Evolutionary conservation across 2,888 invertebrate species (phyloP).

Genomic region (Thymelicus acteon): DNA sequence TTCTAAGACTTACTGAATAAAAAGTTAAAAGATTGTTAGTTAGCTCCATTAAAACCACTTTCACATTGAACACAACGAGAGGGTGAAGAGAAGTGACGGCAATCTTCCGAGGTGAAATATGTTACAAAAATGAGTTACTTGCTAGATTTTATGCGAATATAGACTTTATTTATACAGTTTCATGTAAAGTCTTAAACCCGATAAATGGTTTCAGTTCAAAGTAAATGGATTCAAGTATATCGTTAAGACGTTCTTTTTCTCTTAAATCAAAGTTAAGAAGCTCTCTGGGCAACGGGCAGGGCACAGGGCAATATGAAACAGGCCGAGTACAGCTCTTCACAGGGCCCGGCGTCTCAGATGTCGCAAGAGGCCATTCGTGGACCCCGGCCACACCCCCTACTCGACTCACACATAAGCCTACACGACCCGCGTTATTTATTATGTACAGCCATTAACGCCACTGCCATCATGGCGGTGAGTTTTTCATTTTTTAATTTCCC

Average conservation of each 20-base stretch:
- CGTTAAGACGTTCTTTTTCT: slow-evolving; percentile 76
- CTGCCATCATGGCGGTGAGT: slow-evolving; percentile 81
- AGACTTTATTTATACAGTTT: not conserved
- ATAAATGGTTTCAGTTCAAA: slow-evolving; percentile 29
- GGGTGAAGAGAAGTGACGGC: slow-evolving; percentile 6
- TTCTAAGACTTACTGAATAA: not conserved
- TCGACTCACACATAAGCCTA: slow-evolving; percentile 82
- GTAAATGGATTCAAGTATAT: slow-evolving; percentile 59
- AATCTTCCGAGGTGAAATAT: slow-evolving; percentile 9
- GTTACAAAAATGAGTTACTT: slow-evolving; percentile 21
- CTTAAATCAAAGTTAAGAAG: slow-evolving; percentile 82
- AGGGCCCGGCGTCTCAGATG: slow-evolving; percentile 82
- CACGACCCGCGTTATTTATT: slow-evolving; percentile 82
- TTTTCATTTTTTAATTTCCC: slow-evolving; percentile 84
- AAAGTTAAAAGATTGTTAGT: slow-evolving; percentile 1
- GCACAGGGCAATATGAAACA: slow-evolving; percentile 83
- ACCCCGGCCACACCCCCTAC: slow-evolving; percentile 82
- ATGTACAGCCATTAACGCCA: slow-evolving; percentile 84
- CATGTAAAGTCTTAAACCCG: slow-evolving; percentile 22
- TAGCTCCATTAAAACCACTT: not conserved
- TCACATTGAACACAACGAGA: not conserved
- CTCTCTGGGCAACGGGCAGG: slow-evolving; percentile 74
- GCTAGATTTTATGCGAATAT: slow-evolving; percentile 9
- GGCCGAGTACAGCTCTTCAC: slow-evolving; percentile 79
- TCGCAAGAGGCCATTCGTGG: slow-evolving; percentile 83